These are phyloP conservation scores for Chrysomela aeneicollis DNA, from an alignment of 2,888 invertebrate species.

Conservation along the genomic window DNA sequence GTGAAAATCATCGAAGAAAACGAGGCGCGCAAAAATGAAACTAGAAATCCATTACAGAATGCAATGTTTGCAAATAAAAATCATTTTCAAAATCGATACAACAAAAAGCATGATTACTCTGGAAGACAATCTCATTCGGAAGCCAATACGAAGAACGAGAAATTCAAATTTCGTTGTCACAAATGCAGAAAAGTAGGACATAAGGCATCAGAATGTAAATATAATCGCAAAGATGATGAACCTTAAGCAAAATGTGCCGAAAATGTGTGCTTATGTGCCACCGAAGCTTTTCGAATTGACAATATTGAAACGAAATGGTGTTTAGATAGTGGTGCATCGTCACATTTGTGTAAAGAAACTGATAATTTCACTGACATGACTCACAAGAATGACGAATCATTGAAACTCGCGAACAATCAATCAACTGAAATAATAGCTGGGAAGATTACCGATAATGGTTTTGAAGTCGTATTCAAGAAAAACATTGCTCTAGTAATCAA, in stretches of 20 bases:
- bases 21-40: conserved; percentile 39
- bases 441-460: no score
- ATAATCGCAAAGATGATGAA: background rate
- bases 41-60: background rate
- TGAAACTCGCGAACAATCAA: no score
- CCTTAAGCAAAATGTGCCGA: background rate
- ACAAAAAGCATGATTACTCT: background rate
- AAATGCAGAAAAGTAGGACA: background rate
- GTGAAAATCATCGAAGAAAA: no score
- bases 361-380: background rate
- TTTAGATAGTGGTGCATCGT: background rate
- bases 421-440: no score
- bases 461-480: no score
- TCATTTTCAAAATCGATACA: background rate
- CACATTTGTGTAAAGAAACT: background rate
- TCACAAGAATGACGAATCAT: background rate
- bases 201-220: background rate
- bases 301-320: background rate
- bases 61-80: background rate
- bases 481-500: no score
- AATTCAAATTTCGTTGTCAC: background rate
- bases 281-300: background rate
- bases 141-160: background rate
- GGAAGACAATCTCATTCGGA: no score
- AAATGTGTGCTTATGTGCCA: background rate